These are phyloP conservation scores for Stenodema calcarata DNA, from an alignment of 2,888 invertebrate genomes.

Conservation along the genomic window DNA sequence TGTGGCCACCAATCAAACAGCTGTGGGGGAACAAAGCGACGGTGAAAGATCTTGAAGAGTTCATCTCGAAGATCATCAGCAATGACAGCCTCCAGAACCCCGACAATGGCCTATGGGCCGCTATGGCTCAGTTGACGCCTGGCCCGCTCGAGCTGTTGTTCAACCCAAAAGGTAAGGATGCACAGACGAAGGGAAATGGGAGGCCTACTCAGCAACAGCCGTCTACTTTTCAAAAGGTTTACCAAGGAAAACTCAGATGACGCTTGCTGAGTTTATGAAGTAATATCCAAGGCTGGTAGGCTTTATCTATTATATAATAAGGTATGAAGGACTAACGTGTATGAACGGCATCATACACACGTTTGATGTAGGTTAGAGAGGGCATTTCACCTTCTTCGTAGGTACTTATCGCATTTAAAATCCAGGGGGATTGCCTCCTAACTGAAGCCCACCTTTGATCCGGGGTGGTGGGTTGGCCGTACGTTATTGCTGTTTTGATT, in stretches of 20 bases:
- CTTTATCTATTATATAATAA: too few species aligned
- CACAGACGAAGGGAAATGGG: too few species aligned
- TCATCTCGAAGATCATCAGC: constrained; percentile 60
- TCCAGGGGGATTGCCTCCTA: neutral
- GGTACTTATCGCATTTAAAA: too few species aligned
- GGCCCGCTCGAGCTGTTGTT: constrained; percentile 61
- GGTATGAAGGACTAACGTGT: too few species aligned
- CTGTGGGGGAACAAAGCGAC: constrained; percentile 69
- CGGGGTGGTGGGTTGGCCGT: neutral
- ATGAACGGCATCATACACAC: too few species aligned
- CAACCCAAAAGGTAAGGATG: constrained; percentile 51
- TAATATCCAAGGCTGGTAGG: too few species aligned
- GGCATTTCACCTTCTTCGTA: too few species aligned
- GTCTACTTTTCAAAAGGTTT: too few species aligned
- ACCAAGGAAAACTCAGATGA: too few species aligned
- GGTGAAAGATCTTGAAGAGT: constrained; percentile 59
- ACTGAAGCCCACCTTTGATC: neutral
- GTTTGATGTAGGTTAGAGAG: too few species aligned
- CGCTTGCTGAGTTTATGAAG: too few species aligned
- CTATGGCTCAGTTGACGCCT: constrained; percentile 66
- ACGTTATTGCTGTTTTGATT: neutral
- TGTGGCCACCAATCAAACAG: constrained; percentile 71
- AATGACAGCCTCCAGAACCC: constrained; percentile 47
- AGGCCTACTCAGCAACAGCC: too few species aligned
- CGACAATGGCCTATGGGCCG: constrained; percentile 60